A percentile compares a stretch with the other conserved stretches of the same genome.
These are phyloP conservation scores for Lucilia cuprina DNA, from an alignment of 1,140 invertebrate species.

Conservation along the genomic window DNA sequence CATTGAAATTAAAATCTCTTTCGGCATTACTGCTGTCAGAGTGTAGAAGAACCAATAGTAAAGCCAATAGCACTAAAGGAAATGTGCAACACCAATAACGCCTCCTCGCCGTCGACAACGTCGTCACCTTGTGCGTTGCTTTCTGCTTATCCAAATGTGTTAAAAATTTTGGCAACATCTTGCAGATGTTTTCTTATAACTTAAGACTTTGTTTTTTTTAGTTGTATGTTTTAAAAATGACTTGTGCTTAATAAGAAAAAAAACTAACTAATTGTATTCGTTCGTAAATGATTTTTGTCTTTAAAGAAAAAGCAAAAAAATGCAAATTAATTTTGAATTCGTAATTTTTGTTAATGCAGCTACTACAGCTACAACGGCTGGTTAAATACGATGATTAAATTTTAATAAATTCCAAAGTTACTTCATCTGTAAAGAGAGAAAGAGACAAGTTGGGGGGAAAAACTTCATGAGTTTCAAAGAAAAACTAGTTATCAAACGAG, in stretches of 20 bases:
- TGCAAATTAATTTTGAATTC: background rate
- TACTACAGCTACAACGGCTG: background rate
- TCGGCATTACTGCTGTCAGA: constrained; percentile 41
- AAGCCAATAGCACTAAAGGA: constrained; percentile 38
- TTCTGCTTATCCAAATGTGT: background rate
- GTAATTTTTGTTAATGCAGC: background rate
- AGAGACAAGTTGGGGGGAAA: constrained; percentile 14
- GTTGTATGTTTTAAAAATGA: background rate
- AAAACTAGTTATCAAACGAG: background rate
- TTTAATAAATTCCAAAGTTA: constrained; percentile 41
- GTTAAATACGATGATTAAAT: background rate
- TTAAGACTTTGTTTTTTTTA: background rate
- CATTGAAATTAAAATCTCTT: constrained; percentile 58
- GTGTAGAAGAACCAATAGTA: constrained; percentile 40
- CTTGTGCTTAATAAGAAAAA: background rate
- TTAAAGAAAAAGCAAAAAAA: background rate
- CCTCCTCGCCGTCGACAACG: background rate
- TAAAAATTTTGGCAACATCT: constrained; percentile 36
- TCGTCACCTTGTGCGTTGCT: background rate
- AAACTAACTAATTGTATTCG: background rate
- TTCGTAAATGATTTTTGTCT: constrained; percentile 1
- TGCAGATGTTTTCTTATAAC: background rate
- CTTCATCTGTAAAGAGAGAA: constrained; percentile 51
- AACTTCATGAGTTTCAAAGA: constrained; percentile 14
- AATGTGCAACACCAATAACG: constrained; percentile 2